Percentiles rank a stretch among this genome's conserved stretches.
These are phyloP conservation scores for Aphelinus atriplicis DNA, from an alignment of 1,140 invertebrate species.

Conservation along the genomic window DNA sequence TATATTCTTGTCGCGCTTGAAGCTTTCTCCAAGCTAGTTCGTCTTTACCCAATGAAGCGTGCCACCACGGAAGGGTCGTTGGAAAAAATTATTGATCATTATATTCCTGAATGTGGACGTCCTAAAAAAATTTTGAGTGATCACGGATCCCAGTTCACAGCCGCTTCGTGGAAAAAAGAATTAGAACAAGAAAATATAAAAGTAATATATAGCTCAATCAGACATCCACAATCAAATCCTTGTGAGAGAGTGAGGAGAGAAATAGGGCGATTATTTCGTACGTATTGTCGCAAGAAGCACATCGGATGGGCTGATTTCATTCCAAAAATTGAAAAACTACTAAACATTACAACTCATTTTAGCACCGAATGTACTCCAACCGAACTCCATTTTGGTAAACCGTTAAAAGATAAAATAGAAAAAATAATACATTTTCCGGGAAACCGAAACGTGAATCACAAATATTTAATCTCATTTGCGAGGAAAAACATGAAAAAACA, in stretches of 20 bases:
- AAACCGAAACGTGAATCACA: not conserved
- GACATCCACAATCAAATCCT: constrained; percentile 51
- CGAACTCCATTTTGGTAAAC: constrained; percentile 20
- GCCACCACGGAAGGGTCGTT: constrained; percentile 44
- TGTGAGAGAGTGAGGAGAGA: constrained; percentile 49
- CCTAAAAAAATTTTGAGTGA: constrained; percentile 21
- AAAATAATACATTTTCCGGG: constrained; percentile 17
- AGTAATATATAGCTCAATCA: constrained; percentile 20
- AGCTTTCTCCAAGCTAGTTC: constrained; percentile 52
- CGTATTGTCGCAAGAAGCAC: constrained; percentile 6
- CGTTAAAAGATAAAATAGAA: not conserved
- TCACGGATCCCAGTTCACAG: constrained; percentile 17
- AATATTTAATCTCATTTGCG: not conserved
- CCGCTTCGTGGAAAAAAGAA: constrained; percentile 2
- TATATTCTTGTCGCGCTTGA: constrained; percentile 55
- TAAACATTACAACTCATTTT: constrained; percentile 13
- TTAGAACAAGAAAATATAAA: constrained; percentile 5
- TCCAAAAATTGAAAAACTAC: constrained; percentile 1
- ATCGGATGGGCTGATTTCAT: not conserved
- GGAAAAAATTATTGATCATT: constrained; percentile 38
- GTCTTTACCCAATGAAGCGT: constrained; percentile 47
- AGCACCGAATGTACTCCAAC: constrained; percentile 9
- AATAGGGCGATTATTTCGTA: constrained; percentile 36
- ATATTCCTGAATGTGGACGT: constrained; percentile 35
- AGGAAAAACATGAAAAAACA: not conserved